These are phyloP conservation scores for Drosophila subobscura DNA, from an alignment of 1,140 invertebrate species.

Conservation along the genomic window DNA sequence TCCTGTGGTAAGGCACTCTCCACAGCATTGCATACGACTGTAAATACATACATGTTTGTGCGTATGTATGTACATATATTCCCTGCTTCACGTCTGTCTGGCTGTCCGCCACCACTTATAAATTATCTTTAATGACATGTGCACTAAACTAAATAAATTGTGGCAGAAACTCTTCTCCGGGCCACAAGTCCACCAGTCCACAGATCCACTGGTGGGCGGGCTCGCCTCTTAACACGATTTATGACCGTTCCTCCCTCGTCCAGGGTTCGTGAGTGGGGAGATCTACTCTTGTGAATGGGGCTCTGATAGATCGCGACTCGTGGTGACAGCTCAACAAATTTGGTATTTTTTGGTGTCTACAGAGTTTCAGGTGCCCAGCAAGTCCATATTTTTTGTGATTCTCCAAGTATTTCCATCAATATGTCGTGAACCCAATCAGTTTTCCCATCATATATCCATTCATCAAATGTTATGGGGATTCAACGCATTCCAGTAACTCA, in stretches of 20 bases:
- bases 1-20: slow-evolving; percentile 12
- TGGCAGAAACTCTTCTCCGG: slow-evolving; percentile 56
- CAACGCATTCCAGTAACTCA: neutral
- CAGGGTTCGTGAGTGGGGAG: slow-evolving; percentile 1
- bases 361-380: too few relatives aligned
- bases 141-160: slow-evolving; percentile 79
- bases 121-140: slow-evolving; percentile 80
- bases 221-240: slow-evolving; percentile 62
- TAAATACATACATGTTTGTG: too few relatives aligned
- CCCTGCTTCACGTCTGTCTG: slow-evolving; percentile 8
- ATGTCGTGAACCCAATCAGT: too few relatives aligned
- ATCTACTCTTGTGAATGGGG: neutral
- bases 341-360: neutral
- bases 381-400: too few relatives aligned
- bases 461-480: too few relatives aligned
- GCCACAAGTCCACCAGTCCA: slow-evolving; percentile 57
- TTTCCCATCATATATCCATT: too few relatives aligned
- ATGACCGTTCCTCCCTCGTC: slow-evolving; percentile 25
- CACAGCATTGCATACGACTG: neutral
- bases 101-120: slow-evolving; percentile 51
- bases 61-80: neutral
- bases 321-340: slow-evolving; percentile 38
- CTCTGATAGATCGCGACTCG: slow-evolving; percentile 26
- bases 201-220: slow-evolving; percentile 35
- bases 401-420: too few relatives aligned